Conservation (phyloP, 1,140 invertebrate genomes). For the Chionoecetes opilio region DNA sequence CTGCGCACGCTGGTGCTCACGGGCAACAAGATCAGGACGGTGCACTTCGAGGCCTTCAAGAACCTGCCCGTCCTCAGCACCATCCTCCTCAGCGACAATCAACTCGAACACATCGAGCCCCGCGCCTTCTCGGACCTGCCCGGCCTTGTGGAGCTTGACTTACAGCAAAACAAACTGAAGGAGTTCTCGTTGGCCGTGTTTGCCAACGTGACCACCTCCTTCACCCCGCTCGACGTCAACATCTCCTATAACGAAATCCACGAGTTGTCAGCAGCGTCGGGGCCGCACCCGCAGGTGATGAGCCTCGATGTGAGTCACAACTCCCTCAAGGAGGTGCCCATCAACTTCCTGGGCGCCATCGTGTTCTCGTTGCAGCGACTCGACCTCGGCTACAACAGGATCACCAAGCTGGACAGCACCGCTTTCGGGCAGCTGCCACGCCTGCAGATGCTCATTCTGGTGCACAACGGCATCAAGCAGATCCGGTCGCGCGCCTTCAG, state of each 20-base stretch:
- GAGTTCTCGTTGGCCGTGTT: conserved; percentile 91
- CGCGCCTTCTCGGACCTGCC: conserved; percentile 88
- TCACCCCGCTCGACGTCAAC: conserved; percentile 88
- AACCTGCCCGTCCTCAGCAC: conserved; percentile 88
- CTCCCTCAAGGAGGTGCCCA: conserved; percentile 87
- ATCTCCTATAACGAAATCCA: conserved; percentile 90
- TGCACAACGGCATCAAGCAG: conserved; percentile 90
- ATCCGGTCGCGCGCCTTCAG: conserved; percentile 88
- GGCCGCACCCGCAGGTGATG: conserved; percentile 87
- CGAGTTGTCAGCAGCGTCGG: conserved; percentile 91
- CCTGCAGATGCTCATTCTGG: conserved; percentile 89
- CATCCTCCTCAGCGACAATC: conserved; percentile 87
- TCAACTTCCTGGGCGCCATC: conserved; percentile 87
- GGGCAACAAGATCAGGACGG: conserved; percentile 88
- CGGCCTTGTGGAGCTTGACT: conserved; percentile 88
- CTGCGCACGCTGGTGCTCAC: conserved; percentile 89
- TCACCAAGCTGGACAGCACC: conserved; percentile 88
- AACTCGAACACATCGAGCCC: conserved; percentile 81
- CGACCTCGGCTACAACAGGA: conserved; percentile 90
- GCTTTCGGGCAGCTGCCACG: conserved; percentile 85
- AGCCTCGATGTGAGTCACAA: conserved; percentile 84
- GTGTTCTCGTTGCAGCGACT: conserved; percentile 87
- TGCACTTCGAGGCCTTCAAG: conserved; percentile 87
- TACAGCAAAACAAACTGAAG: conserved; percentile 90
- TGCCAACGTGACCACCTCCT: conserved; percentile 90